These are phyloP conservation scores for Sylvia atricapilla DNA, from an alignment of 2,113 vertebrate genomes.

Conservation along the genomic window DNA sequence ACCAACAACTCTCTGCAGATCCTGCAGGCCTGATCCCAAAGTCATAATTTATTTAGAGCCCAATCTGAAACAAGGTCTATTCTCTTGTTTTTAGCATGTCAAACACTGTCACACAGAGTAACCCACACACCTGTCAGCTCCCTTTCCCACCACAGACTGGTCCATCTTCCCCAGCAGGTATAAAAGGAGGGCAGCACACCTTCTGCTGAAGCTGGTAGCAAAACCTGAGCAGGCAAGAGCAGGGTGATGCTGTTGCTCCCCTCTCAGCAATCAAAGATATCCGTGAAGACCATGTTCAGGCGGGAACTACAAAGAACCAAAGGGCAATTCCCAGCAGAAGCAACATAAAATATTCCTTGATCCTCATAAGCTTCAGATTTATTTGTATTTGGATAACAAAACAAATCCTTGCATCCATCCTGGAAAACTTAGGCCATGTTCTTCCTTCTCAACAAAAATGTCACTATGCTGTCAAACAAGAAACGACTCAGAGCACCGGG, in stretches of 20 bases:
- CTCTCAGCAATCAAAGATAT: not conserved
- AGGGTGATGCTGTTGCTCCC: not conserved
- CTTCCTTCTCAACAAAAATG: slow-evolving; percentile 19
- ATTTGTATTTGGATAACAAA: slow-evolving; percentile 12
- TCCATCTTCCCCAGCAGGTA: not conserved
- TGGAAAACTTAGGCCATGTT: not conserved
- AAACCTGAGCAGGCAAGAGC: not conserved
- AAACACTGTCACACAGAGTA: not conserved
- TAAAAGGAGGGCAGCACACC: not conserved
- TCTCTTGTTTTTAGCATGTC: not conserved
- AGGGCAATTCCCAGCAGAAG: not conserved
- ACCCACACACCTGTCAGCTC: not conserved
- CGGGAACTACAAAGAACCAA: not conserved
- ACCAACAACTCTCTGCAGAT: not conserved
- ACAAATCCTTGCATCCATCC: not conserved
- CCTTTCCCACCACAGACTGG: not conserved
- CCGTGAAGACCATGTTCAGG: not conserved
- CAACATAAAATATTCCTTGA: not conserved
- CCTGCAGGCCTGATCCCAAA: not conserved
- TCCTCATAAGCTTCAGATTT: not conserved
- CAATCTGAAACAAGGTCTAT: not conserved
- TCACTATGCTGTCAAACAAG: not conserved
- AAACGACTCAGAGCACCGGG: not conserved
- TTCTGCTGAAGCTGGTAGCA: not conserved
- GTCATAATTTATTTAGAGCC: not conserved